Conservation (phyloP, 2,113 vertebrate species). For the Oryzias celebensis region DNA sequence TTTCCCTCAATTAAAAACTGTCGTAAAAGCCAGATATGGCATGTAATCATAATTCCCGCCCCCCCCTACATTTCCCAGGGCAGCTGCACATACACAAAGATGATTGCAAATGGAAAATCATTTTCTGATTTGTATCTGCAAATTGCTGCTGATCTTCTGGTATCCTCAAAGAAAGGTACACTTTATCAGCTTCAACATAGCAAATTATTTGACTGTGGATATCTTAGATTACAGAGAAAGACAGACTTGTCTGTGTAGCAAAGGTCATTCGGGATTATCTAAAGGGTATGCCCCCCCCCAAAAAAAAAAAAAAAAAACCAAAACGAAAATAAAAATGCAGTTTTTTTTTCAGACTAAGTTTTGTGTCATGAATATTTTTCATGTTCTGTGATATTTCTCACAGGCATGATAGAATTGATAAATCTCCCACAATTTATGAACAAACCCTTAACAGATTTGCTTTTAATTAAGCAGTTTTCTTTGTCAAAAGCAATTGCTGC, state of each 20-base stretch:
- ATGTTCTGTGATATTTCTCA: slow-evolving; percentile 30
- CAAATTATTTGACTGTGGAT: slow-evolving; percentile 64
- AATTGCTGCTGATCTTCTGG: slow-evolving; percentile 60
- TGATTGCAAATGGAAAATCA: slow-evolving; percentile 64
- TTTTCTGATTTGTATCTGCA: slow-evolving; percentile 69
- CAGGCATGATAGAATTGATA: slow-evolving; percentile 34
- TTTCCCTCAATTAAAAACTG: slow-evolving; percentile 69
- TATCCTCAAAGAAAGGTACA: slow-evolving; percentile 58
- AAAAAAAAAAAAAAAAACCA: too few species aligned
- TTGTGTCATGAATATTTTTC: slow-evolving; percentile 15
- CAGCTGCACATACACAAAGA: slow-evolving; percentile 37
- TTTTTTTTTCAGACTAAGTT: slow-evolving; percentile 5
- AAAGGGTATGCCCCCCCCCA: slow-evolving; percentile 35
- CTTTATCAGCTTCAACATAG: slow-evolving; percentile 52
- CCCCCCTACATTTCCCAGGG: slow-evolving; percentile 21
- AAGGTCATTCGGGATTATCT: slow-evolving; percentile 62
- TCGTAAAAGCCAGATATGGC: slow-evolving; percentile 59
- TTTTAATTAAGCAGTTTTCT: slow-evolving; percentile 15
- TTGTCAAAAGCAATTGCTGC: slow-evolving; percentile 10
- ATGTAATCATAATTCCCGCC: slow-evolving; percentile 58
- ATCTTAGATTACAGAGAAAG: slow-evolving; percentile 49
- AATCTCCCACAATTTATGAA: slow-evolving; percentile 10
- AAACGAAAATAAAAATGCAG: slow-evolving; percentile 54
- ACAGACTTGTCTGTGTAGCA: slow-evolving; percentile 36
- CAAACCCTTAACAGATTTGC: slow-evolving; percentile 10